Conservation (phyloP, 2,888 invertebrate species). For the Hydrotaea cyrtoneurina region DNA sequence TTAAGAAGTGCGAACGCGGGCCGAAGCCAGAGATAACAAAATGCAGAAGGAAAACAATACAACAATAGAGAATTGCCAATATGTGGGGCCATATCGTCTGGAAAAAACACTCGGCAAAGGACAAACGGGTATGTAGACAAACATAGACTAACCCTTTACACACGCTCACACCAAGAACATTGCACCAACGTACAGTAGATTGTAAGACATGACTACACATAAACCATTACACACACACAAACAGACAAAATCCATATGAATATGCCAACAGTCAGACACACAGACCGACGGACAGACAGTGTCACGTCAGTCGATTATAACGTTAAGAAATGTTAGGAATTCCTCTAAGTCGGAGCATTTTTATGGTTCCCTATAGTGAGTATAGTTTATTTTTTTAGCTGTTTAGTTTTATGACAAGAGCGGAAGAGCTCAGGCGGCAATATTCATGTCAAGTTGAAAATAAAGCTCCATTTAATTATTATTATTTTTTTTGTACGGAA, state of each 20-base stretch:
- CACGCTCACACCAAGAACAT: background rate
- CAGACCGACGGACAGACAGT: background rate
- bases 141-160: conserved; percentile 35
- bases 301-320: background rate
- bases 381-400: too few relatives aligned
- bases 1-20: conserved; percentile 59
- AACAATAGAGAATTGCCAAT: conserved; percentile 89
- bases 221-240: too few relatives aligned
- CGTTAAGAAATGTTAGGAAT: too few relatives aligned
- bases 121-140: conserved; percentile 93
- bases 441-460: too few relatives aligned
- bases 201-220: conserved; percentile 9
- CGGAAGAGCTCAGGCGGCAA: too few relatives aligned
- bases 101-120: conserved; percentile 99
- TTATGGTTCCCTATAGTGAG: too few relatives aligned
- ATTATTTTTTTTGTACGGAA: too few relatives aligned
- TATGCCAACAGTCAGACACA: background rate
- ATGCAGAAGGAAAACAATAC: conserved; percentile 82
- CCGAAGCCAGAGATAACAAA: conserved; percentile 71
- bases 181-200: background rate
- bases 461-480: too few relatives aligned
- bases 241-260: background rate
- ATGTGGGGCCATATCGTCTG: conserved; percentile 98
- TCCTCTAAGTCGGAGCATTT: too few relatives aligned
- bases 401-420: too few relatives aligned